Evolutionary conservation across 2,113 vertebrate species (phyloP).

Genomic region (Synodontis membranacea): DNA sequence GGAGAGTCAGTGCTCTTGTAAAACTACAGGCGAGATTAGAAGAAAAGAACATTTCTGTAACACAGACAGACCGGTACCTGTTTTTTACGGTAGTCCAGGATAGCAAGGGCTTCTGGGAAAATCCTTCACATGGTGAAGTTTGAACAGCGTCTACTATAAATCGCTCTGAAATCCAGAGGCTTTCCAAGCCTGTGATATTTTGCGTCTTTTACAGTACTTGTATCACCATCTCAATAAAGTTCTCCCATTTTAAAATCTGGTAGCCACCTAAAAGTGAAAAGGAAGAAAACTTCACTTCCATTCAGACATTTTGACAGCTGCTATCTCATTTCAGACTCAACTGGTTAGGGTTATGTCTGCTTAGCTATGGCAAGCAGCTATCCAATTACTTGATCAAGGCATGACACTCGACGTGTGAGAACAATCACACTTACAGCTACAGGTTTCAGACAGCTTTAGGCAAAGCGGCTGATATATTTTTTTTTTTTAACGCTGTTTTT

Average conservation of each 20-base stretch:
- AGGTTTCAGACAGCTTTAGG: background rate
- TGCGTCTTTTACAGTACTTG: background rate
- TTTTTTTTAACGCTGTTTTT: background rate
- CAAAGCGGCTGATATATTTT: background rate
- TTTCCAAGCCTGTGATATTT: background rate
- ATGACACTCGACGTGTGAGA: background rate
- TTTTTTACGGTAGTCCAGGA: constrained; percentile 23
- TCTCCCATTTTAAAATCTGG: background rate
- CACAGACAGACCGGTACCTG: constrained; percentile 49
- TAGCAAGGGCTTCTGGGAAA: background rate
- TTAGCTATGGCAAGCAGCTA: background rate
- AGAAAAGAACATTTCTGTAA: constrained; percentile 54
- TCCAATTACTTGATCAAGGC: background rate
- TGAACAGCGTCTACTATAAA: background rate
- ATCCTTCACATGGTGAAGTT: no score
- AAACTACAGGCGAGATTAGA: constrained; percentile 66
- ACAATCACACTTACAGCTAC: background rate
- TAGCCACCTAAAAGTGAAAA: background rate
- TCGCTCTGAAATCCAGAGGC: background rate
- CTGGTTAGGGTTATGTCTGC: background rate
- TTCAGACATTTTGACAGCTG: background rate
- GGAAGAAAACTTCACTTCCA: background rate
- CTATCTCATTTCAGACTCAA: background rate
- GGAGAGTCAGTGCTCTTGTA: constrained; percentile 60
- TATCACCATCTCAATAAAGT: background rate